A percentile compares a stretch with the other conserved stretches of the same genome.
Conservation (phyloP, 2,113 vertebrate genomes). For the Lycocorax pyrrhopterus region DNA sequence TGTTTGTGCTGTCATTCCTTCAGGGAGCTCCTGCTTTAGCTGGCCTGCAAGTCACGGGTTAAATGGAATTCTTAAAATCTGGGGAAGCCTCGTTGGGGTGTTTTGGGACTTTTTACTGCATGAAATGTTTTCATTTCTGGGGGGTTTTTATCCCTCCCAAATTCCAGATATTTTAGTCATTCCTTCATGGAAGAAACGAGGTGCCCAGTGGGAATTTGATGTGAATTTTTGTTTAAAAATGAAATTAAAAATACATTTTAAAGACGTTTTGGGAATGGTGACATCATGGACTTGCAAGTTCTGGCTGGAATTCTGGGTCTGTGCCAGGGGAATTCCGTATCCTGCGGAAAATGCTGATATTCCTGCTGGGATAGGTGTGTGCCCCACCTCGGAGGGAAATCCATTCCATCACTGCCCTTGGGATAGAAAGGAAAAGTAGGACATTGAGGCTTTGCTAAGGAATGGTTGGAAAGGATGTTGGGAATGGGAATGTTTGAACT, state of each 20-base stretch:
- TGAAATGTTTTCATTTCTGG: not conserved
- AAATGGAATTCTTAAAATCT: not conserved
- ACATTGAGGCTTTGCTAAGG: not conserved
- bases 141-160: not conserved
- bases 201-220: not conserved
- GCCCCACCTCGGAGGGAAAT: not conserved
- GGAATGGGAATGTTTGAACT: not conserved
- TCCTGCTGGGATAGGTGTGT: not conserved
- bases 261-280: not conserved
- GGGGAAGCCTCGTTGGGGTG: not conserved
- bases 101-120: not conserved
- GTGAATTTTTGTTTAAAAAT: rapidly evolving
- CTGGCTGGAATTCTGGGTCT: not conserved
- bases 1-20: conserved; percentile 13
- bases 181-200: not conserved
- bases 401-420: not conserved
- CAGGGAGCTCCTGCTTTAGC: not conserved
- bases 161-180: not conserved
- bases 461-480: not conserved
- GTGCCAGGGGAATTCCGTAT: not conserved
- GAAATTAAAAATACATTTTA: not conserved
- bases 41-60: not conserved
- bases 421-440: not conserved
- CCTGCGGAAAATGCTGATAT: not conserved
- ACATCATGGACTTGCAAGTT: not conserved